Base-by-base conservation (phyloP, 1,140 invertebrate species). In the Pseudomyrmex cubaensis region DNA sequence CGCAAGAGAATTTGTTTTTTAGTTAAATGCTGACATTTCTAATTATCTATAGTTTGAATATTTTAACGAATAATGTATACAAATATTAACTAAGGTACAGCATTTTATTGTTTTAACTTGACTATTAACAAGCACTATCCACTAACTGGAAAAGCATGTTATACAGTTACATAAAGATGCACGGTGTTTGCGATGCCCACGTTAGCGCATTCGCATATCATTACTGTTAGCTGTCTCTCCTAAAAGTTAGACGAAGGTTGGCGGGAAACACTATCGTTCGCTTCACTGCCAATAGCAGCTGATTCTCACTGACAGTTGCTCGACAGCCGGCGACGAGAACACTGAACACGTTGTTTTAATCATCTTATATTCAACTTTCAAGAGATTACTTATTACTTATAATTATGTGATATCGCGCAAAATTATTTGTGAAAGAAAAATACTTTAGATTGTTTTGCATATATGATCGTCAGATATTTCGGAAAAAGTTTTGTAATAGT, bases 281-380 rank as follows among this genome's bases (percentile, higher is more conserved):
- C 76, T 86, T 66, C 22, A 63, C 22, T 85, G 61, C 62, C 57
- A 57, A 56, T 86, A 62, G 56, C 72, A 85, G 61, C 20, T 64
- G 54, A 89, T 77, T 86, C 74, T 50, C 22, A 77, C 75, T 86
- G 77, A 89, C 88, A 89, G 88, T 89, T 73, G 69, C 50, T 69
- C 83, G 57, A 85, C 22, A 61, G 56, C 62, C 87, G 52, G 61
- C 70, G 74, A 64, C 52, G 64, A 61, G 75, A 77, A 62, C 62
- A 74, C 35, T 35, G 35, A 35, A 77, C 70, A 66, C 62, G 67
- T 80, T 67, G 52, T 57, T 83, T 57, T 25, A 69, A 78, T 86
- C 48, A 54, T 64, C 59, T 61, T n/a, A 61, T n/a, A 61, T 22
- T 20, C 20, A 20, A 56, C 17, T 25, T 56, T 50, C n/a, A 61